Evolutionary conservation across 2,888 invertebrate species (phyloP), one percentile per base, ranked within the genome.

Genomic region (Microdon myrmicae): DNA sequence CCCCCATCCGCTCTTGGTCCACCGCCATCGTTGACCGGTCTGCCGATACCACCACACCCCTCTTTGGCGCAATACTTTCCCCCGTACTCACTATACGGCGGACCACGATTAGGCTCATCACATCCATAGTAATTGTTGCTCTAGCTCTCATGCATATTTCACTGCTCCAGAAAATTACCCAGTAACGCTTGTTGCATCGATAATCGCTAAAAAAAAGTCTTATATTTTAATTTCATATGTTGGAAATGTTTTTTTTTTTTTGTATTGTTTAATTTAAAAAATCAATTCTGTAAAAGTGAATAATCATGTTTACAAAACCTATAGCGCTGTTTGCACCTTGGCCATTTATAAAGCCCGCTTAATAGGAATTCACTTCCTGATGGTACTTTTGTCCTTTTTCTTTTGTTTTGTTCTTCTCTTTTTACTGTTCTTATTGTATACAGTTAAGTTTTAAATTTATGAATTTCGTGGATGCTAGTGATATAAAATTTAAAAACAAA

Each of bases 11-110:
- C 88, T 38, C 85, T 85, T 48, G 83, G 86, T 69, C 85, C 87
- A 48, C 84, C 87, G 66, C 74, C 84, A 22, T 69, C 71, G 1
- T 26, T 72, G 44, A 74, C 79, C 17, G 83, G 83, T 1, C 83
- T 88, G 73, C 86, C 86, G 39, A 81, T 89, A 70, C 83, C 87
- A 12, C 87, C 88, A 3, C 89, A 90, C 75, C 90, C 90, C 6
- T 89, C 90, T 12, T 81, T 92, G 69, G 89, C 90, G 3, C 90
- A 90, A 25, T 92, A 92, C 79, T 91, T 94, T 77, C 91, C 93
- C 1, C 93, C 93, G 16, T 94, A 94, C 79, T 89, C 92, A 26
- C 81, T 95, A 61, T 95, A 94, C 75, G 78, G 58, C n/a, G 91
- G 91, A 2, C 90, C 91, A 22, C 84, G 92, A 73, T 85, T 92